Evolutionary conservation across 2,797 vertebrate genomes (phyloP).

Genomic region (Poecile montanus): DNA sequence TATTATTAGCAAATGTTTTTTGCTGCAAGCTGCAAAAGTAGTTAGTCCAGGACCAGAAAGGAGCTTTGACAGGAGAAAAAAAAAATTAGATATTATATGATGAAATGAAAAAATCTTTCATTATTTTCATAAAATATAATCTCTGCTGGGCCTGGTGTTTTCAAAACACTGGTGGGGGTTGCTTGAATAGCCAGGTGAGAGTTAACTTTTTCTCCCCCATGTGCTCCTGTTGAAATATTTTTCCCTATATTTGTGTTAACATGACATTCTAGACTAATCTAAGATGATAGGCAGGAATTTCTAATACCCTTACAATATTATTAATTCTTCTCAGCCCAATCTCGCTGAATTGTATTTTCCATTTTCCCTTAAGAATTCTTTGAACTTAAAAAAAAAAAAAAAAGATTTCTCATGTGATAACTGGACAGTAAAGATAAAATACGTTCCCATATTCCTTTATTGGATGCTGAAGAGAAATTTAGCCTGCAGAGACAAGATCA

Average conservation of each 20-base stretch:
- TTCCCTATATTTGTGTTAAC: background rate
- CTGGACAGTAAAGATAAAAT: conserved; percentile 11
- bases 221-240: background rate
- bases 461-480: background rate
- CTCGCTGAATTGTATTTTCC: conserved; percentile 11
- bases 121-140: conserved; percentile 10
- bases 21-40: background rate
- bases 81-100: background rate
- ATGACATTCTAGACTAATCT: background rate
- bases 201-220: background rate
- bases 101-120: background rate
- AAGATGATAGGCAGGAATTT: background rate
- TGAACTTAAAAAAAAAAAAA: background rate
- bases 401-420: conserved; percentile 45
- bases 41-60: background rate
- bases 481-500: background rate
- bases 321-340: background rate
- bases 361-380: conserved; percentile 21
- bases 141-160: background rate
- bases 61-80: background rate
- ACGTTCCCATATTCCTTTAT: background rate
- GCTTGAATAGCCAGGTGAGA: background rate
- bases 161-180: background rate
- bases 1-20: conserved; percentile 7
- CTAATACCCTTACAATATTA: background rate